Conservation (phyloP, 2,797 vertebrate species). For the Limnodromus scolopaceus region DNA sequence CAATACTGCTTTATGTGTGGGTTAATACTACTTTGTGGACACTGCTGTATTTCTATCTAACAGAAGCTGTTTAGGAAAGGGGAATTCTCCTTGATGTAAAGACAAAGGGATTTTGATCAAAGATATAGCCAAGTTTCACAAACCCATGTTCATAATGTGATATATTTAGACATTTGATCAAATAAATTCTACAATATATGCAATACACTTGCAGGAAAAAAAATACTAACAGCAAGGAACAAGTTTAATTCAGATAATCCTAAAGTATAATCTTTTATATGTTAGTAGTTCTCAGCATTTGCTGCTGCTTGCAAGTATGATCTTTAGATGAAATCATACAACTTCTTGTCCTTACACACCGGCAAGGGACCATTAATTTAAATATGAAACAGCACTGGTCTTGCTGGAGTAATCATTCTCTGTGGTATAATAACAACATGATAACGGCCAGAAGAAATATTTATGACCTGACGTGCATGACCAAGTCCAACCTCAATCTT, state of each 20-base stretch:
- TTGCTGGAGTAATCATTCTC: background rate
- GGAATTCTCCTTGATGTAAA: background rate
- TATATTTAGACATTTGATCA: background rate
- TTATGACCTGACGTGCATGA: background rate
- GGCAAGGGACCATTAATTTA: background rate
- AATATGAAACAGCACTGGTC: background rate
- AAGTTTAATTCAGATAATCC: background rate
- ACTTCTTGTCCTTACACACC: background rate
- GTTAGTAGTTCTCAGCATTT: background rate
- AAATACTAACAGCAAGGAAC: background rate
- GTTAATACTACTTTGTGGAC: background rate
- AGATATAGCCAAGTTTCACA: background rate
- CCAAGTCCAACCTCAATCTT: background rate
- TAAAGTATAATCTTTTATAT: background rate
- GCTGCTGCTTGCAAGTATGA: background rate
- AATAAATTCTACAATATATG: background rate
- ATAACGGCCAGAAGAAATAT: background rate
- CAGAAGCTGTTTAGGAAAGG: background rate
- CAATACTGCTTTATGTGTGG: background rate
- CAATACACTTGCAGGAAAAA: background rate
- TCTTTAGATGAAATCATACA: background rate
- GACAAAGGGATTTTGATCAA: background rate
- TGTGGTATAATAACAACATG: background rate
- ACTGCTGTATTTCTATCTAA: background rate
- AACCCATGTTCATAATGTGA: background rate